Conservation (phyloP, 2,888 invertebrate species). For the Cryptocephalus primarius region DNA sequence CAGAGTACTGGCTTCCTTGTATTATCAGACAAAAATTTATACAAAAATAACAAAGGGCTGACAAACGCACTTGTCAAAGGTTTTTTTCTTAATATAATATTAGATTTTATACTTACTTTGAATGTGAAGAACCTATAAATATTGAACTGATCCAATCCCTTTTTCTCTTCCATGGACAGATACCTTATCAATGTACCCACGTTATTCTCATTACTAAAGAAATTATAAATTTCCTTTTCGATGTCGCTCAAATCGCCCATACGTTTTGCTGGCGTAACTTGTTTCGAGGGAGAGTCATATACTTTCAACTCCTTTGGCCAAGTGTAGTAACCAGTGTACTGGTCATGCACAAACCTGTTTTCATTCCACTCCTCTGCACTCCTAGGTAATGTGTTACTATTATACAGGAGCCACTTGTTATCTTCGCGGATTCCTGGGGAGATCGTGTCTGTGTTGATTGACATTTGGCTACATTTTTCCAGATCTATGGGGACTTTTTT, state of each 20-base stretch:
- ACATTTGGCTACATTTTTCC: slow-evolving; percentile 21
- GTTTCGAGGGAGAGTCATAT: slow-evolving; percentile 56
- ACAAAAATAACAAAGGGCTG: no score
- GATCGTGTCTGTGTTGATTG: slow-evolving; percentile 8
- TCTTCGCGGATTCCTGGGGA: slow-evolving; percentile 53
- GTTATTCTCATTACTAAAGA: slow-evolving; percentile 55
- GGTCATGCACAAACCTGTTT: slow-evolving; percentile 50
- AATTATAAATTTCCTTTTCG: slow-evolving; percentile 55
- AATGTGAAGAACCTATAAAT: slow-evolving; percentile 57
- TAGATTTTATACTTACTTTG: slow-evolving; percentile 46
- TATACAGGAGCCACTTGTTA: slow-evolving; percentile 66
- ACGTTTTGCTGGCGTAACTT: slow-evolving; percentile 39
- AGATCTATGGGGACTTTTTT: slow-evolving; percentile 50
- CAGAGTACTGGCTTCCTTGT: no score
- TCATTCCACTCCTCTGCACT: slow-evolving; percentile 65
- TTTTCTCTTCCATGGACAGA: slow-evolving; percentile 75
- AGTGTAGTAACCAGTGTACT: slow-evolving; percentile 44
- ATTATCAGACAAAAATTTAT: no score
- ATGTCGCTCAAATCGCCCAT: slow-evolving; percentile 50
- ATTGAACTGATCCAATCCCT: slow-evolving; percentile 73
- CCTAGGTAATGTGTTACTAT: slow-evolving; percentile 46
- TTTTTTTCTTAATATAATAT: no score
- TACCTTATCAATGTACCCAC: slow-evolving; percentile 60
- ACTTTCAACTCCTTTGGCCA: slow-evolving; percentile 47
- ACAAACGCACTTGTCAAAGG: no score